These are phyloP conservation scores for Temnothorax curvispinosus DNA, from an alignment of 1,140 invertebrate genomes.

Conservation along the genomic window DNA sequence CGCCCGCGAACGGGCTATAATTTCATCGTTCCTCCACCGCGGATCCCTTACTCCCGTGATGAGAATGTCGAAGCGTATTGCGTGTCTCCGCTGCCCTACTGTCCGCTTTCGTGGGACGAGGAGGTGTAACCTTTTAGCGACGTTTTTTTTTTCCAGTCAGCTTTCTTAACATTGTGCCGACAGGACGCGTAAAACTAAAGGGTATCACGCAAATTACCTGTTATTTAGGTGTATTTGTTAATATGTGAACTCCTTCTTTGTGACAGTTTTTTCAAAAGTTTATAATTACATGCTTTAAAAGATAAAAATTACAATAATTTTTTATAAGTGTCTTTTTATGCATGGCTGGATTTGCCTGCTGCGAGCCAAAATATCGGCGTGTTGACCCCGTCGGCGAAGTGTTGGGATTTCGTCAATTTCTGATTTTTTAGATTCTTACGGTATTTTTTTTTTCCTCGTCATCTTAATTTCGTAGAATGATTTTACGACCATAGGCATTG, in stretches of 20 bases:
- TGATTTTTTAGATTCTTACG: neutral
- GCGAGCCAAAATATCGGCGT: neutral
- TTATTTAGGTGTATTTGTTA: neutral
- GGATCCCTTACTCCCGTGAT: constrained; percentile 24
- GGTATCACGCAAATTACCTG: neutral
- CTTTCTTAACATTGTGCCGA: neutral
- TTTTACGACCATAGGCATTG: neutral
- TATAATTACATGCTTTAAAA: neutral
- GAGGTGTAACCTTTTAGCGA: neutral
- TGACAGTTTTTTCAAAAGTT: neutral
- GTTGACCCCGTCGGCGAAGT: neutral
- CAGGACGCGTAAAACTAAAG: neutral
- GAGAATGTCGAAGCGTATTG: constrained; percentile 38
- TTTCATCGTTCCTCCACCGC: constrained; percentile 39
- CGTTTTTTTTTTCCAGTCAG: neutral
- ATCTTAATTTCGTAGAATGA: neutral
- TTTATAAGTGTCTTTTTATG: neutral
- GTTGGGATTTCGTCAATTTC: neutral
- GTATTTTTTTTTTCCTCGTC: neutral
- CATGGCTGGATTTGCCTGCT: neutral
- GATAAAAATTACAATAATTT: neutral
- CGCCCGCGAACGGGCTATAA: constrained; percentile 48
- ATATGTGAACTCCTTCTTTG: neutral
- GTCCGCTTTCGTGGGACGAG: constrained; percentile 17
- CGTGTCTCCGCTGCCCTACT: constrained; percentile 9